Conservation (phyloP, 1,140 invertebrate genomes). For the Conus betulinus region DNA sequence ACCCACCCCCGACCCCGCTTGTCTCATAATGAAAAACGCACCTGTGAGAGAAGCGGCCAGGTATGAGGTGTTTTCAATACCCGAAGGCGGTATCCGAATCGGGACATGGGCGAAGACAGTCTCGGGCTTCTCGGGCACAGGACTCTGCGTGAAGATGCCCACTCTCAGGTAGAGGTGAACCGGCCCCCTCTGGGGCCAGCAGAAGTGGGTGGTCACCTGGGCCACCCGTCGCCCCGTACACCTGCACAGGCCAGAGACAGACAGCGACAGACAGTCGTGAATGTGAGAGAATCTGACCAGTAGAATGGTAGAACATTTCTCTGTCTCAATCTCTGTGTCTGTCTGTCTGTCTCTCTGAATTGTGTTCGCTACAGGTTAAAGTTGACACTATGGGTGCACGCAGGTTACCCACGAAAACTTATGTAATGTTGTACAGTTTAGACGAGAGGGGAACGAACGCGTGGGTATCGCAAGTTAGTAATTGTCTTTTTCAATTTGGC, state of each 20-base stretch:
- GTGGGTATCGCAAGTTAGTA: no score
- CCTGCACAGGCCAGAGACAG: background rate
- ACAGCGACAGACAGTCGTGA: background rate
- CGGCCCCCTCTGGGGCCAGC: conserved; percentile 43
- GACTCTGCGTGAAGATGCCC: conserved; percentile 59
- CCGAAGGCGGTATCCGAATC: conserved; percentile 61
- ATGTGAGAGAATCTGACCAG: no score
- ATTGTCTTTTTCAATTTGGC: no score
- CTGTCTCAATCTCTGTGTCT: no score
- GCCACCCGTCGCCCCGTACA: conserved; percentile 17
- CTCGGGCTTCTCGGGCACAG: conserved; percentile 71
- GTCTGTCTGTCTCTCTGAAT: no score
- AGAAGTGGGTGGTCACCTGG: conserved; percentile 33
- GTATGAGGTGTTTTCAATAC: conserved; percentile 61
- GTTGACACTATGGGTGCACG: no score
- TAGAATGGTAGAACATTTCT: no score
- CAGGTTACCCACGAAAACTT: no score
- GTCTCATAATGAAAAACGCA: conserved; percentile 40
- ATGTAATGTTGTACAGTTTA: no score
- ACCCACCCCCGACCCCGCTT: background rate
- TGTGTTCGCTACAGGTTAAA: no score
- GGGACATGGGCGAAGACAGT: conserved; percentile 70
- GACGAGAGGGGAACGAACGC: no score
- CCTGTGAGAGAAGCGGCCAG: conserved; percentile 72
- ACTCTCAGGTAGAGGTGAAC: conserved; percentile 49